These are phyloP conservation scores for Thamnophis sirtalis DNA, from an alignment of 2,113 vertebrate genomes.

Conservation along the genomic window DNA sequence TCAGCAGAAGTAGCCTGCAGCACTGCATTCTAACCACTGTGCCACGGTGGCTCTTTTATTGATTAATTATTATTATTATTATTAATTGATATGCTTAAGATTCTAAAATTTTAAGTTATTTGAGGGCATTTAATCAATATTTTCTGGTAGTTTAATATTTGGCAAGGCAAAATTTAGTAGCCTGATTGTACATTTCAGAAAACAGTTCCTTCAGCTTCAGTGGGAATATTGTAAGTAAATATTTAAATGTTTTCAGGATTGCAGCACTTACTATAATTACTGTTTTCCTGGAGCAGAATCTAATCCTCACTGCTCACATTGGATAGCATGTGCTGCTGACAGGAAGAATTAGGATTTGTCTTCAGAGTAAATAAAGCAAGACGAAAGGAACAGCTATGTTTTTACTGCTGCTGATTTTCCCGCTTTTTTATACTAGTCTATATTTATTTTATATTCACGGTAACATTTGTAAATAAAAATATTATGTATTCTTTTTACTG, in stretches of 20 bases:
- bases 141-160: constrained; percentile 21
- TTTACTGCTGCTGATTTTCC: background rate
- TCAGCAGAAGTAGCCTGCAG: too few relatives aligned
- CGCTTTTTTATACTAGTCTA: background rate
- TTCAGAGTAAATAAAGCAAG: background rate
- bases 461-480: background rate
- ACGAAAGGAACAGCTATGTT: background rate
- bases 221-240: constrained; percentile 12
- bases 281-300: constrained; percentile 20
- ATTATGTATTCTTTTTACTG: background rate
- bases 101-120: background rate
- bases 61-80: too few relatives aligned
- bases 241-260: constrained; percentile 8
- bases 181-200: background rate
- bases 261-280: background rate
- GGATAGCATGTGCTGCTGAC: constrained; percentile 1
- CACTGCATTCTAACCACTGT: too few relatives aligned
- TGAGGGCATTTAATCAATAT: constrained; percentile 23
- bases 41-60: too few relatives aligned
- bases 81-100: background rate
- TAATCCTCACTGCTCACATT: constrained; percentile 14
- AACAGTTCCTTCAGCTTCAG: background rate
- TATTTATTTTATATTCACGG: background rate
- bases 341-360: constrained; percentile 17
- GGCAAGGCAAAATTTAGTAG: constrained; percentile 20